Percentiles rank a stretch among this genome's conserved stretches.
Evolutionary conservation across 2,113 vertebrate genomes (phyloP).

Genomic region (Laticauda laticaudata): DNA sequence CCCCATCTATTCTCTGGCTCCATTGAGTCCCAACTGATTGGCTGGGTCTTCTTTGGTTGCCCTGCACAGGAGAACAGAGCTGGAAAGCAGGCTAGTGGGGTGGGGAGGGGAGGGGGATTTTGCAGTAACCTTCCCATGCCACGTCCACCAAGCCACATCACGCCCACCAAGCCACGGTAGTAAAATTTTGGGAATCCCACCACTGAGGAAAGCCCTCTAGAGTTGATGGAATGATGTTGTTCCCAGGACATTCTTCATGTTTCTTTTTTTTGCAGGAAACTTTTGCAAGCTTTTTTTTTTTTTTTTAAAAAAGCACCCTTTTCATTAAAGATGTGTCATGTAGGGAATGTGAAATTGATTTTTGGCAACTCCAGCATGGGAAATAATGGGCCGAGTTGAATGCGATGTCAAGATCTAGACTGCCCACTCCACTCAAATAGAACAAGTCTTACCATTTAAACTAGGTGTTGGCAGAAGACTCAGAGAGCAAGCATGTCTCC

Average conservation of each 20-base stretch:
- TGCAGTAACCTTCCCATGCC: too few species aligned
- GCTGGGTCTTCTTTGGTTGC: too few species aligned
- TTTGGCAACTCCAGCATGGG: neutral
- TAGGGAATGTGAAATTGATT: neutral
- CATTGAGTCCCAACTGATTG: too few species aligned
- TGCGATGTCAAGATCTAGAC: neutral
- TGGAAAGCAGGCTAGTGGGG: too few species aligned
- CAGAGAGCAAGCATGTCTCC: constrained; percentile 69
- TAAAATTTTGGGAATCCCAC: too few species aligned
- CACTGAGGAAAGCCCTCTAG: neutral
- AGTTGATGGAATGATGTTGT: neutral
- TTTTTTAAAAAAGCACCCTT: neutral
- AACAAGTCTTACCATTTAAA: constrained; percentile 75
- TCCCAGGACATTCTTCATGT: neutral
- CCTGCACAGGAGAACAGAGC: too few species aligned
- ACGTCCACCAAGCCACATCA: too few species aligned
- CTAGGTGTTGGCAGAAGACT: constrained; percentile 76
- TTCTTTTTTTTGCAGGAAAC: neutral
- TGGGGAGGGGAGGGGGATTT: too few species aligned
- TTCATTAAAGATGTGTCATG: neutral
- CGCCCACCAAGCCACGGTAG: too few species aligned
- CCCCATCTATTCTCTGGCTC: too few species aligned
- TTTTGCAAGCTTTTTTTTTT: neutral
- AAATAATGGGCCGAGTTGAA: neutral
- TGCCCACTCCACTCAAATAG: fast-evolving